Evolutionary conservation across 2,113 vertebrate genomes (phyloP).

Genomic region (Plotosus lineatus): DNA sequence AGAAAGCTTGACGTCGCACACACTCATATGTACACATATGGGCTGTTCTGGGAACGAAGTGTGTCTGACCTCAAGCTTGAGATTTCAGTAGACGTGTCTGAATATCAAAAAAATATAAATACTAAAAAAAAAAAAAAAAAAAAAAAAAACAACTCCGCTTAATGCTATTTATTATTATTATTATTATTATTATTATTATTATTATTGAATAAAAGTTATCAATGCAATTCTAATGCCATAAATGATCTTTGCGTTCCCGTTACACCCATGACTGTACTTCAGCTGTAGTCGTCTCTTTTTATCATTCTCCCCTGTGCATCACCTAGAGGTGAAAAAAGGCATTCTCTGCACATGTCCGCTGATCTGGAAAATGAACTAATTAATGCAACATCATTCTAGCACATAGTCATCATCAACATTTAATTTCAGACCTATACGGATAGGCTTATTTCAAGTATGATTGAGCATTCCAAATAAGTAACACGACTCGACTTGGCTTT

Average conservation of each 20-base stretch:
- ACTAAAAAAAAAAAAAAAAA: too few relatives aligned
- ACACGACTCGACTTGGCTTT: slow-evolving; percentile 38
- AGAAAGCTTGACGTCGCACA: slow-evolving; percentile 68
- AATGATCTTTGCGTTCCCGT: neutral
- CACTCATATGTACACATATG: slow-evolving; percentile 18
- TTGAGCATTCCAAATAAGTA: slow-evolving; percentile 43
- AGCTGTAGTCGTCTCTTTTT: neutral
- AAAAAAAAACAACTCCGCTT: too few relatives aligned
- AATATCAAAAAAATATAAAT: too few relatives aligned
- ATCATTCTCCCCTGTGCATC: slow-evolving; percentile 14
- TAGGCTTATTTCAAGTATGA: slow-evolving; percentile 37
- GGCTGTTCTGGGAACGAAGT: neutral
- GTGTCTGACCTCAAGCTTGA: neutral
- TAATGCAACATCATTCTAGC: slow-evolving; percentile 38
- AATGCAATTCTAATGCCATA: neutral
- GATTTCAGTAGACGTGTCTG: neutral
- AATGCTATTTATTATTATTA: neutral
- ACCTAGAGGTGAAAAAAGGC: slow-evolving; percentile 40
- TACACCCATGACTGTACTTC: neutral
- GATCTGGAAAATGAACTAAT: slow-evolving; percentile 47
- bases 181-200: slow-evolving; percentile 1
- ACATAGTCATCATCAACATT: slow-evolving; percentile 22
- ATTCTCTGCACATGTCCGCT: slow-evolving; percentile 34
- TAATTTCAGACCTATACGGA: slow-evolving; percentile 27
- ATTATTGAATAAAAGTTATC: neutral